These are phyloP conservation scores for Clostera curtula DNA, from an alignment of 2,888 invertebrate genomes.

Conservation along the genomic window DNA sequence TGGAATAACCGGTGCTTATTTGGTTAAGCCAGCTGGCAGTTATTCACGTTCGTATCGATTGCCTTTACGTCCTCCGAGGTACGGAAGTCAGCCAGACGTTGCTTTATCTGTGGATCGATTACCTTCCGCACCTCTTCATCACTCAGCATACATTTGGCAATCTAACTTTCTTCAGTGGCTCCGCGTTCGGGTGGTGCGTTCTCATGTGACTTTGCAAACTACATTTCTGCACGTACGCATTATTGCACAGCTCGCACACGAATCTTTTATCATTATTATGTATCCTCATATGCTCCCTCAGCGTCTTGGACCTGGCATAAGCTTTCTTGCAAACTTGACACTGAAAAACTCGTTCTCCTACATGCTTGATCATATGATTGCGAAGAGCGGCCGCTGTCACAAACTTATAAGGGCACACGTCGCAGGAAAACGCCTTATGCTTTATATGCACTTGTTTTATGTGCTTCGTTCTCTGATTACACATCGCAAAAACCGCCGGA, in stretches of 20 bases:
- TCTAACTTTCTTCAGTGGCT: slow-evolving; percentile 24
- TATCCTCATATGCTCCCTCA: slow-evolving; percentile 54
- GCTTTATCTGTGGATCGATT: too few relatives aligned
- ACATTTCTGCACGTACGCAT: slow-evolving; percentile 58
- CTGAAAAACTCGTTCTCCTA: slow-evolving; percentile 40
- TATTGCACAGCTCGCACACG: slow-evolving; percentile 54
- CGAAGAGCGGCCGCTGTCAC: slow-evolving; percentile 42
- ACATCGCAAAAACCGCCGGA: slow-evolving; percentile 46
- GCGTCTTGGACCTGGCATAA: slow-evolving; percentile 44
- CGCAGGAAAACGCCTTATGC: slow-evolving; percentile 43
- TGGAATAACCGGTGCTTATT: too few relatives aligned
- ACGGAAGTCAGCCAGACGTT: too few relatives aligned
- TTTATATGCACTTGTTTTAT: slow-evolving; percentile 50
- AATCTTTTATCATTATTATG: slow-evolving; percentile 61
- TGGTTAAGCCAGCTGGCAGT: too few relatives aligned
- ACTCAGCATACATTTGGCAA: slow-evolving; percentile 7
- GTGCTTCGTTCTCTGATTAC: slow-evolving; percentile 51
- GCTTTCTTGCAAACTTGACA: slow-evolving; percentile 64
- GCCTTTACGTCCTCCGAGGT: too few relatives aligned
- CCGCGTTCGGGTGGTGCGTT: slow-evolving; percentile 47
- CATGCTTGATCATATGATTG: slow-evolving; percentile 51
- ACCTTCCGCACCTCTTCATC: too few relatives aligned
- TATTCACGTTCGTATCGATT: too few relatives aligned
- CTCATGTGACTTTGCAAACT: slow-evolving; percentile 55
- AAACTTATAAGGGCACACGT: slow-evolving; percentile 41